Evolutionary conservation across 2,113 vertebrate genomes (phyloP), one percentile per base, ranked within the genome.

Genomic region (Phycodurus eques): DNA sequence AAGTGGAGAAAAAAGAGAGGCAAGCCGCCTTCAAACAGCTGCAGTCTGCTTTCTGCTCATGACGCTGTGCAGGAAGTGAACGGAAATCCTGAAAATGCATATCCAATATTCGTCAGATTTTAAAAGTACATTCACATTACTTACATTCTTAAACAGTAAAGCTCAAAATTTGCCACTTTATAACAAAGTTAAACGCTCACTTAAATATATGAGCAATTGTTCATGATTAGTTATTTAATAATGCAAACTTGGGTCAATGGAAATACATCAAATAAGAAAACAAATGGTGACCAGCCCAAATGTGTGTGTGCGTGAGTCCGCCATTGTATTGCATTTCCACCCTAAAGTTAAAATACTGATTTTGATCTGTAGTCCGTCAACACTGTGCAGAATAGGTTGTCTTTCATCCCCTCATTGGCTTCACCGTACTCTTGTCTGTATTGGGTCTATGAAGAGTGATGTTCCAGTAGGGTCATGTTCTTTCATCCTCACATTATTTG

Each of bases 11-110:
- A 79, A 93, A 91, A 70, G 89, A 95, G 76, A 93, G 97, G 56
- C 94, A 94, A 73, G 96, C 95, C 0, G 96, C 96, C 60, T 99
- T 99, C 92, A 94, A 92, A 90, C 94, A 98, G 80, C 90, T 96
- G 59, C 95, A 96, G 86, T 96, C 96, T 0, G 83, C 95, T 14
- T 98, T 99, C 86, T 95, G 90, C 70, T 90, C 89, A 9, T 92
- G 88, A 90, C 72, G 66, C 2, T 12, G 9, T 15, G 17, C 19
- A 67, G 39, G 39, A 51, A 43, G 43, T 11, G 14, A 6, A 61
- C 15, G n/a, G 68, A 15, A 60, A 20, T 39, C 47, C 49, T 42
- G 57, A 66, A 63, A 69, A 12, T 27, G 54, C 70, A 74, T 54
- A 49, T 31, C 71, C 49, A 61, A 54, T 20, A n/a, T 68, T 66